Base-by-base conservation (phyloP, 2,888 invertebrate genomes). In the Amorpha juglandis region DNA sequence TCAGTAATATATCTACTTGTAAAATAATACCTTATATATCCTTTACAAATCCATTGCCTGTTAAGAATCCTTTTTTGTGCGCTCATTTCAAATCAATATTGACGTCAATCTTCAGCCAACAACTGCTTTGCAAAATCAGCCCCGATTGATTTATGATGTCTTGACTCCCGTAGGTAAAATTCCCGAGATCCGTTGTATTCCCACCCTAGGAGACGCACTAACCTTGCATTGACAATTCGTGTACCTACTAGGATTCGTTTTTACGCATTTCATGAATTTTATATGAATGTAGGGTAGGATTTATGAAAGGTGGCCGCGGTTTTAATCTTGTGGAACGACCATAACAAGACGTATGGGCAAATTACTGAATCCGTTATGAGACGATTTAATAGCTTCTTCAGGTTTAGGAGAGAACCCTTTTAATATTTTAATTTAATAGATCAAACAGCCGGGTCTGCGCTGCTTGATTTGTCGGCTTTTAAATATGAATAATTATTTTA, bases 291-390 rank as follows among this genome's bases (percentile, higher is more conserved):
- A 75, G 84, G 89, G 87, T 82, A 81, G 83, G 88, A 92, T 92
- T 92, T 92, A 92, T 90, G 91, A 90, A 88, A 92, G 92, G 90
- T 86, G 86, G 87, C 84, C 74, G 78, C 85, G 89, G 89, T 88
- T 92, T 93, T 92, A 92, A 92, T 92, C 92, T 91, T 81, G 80
- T 77, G 81, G 79, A 89, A 90, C 88, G 89, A 88, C 91, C 90
- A 90, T 92, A 92, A 91, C 89, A 90, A 92, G 91, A 92, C 87
- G 86, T 88, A 91, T 91, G 90, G 88, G 81, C 85, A 89, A 93
- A 93, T 92, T 90, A 91, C 91, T 86, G 90, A 90, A 91, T 92
- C 81, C 82, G 87, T 88, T 91, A 91, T 89, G 82, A 89, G 88
- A 79, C 85, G 85, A 89, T 90, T 92, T 90, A 88, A 91, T 89